These are phyloP conservation scores for Furnarius figulus DNA, from an alignment of 2,113 vertebrate genomes.

Conservation along the genomic window DNA sequence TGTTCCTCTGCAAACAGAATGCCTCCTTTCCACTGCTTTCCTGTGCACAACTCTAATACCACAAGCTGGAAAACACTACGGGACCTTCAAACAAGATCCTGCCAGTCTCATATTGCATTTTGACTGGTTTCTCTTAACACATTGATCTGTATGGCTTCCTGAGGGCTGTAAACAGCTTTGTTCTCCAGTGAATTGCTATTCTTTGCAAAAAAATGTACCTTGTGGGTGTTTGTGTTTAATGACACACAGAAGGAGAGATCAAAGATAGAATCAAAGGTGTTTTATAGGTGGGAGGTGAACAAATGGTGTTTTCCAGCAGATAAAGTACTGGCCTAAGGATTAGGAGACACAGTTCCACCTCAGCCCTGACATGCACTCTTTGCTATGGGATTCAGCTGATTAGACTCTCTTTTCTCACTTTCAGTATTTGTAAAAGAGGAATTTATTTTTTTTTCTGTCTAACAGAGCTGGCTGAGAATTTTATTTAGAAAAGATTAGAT, in stretches of 20 bases:
- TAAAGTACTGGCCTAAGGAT: not conserved
- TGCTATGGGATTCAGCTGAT: not conserved
- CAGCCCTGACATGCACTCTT: not conserved
- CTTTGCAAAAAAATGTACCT: not conserved
- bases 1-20: not conserved
- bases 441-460: not conserved
- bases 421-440: not conserved
- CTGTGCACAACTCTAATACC: not conserved
- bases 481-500: not conserved
- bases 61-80: not conserved
- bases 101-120: not conserved
- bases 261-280: not conserved
- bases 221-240: not conserved
- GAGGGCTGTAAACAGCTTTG: not conserved
- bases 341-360: not conserved
- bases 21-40: not conserved
- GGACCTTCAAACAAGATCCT: not conserved
- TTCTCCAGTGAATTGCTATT: not conserved
- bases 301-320: not conserved
- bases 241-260: not conserved
- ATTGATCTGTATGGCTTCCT: not conserved
- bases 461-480: not conserved
- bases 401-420: not conserved
- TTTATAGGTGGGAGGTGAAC: not conserved
- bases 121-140: not conserved